Evolutionary conservation across 2,113 vertebrate species (phyloP), one percentile per base, ranked within the genome.

Genomic region (Sylvicapra grimmia): DNA sequence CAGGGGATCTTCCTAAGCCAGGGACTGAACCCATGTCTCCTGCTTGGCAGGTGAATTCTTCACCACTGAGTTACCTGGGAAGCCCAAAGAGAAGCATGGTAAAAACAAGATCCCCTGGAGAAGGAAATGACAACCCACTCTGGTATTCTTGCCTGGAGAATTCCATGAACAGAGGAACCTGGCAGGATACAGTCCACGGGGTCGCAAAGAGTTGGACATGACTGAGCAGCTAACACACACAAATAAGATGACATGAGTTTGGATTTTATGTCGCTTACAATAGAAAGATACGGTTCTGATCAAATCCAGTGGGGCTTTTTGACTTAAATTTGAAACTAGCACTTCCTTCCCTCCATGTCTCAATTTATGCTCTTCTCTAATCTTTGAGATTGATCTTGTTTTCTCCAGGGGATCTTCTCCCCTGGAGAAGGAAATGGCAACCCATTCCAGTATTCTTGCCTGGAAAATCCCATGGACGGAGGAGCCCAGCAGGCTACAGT

Each of bases 401-500:
- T 68, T n/a, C 63, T n/a, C 33, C 63, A 68, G 33, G 63, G 33
- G 31, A 68, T 68, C 16, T 9, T 68, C 63, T 68, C 33, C 16
- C 33, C 63, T n/a, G 18, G n/a, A 72, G 65, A 72, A 72, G 65
- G 65, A 21, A 72, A 36, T 36, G n/a, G 18, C 18, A 36, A 36
- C n/a, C 18, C 65, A 72, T n/a, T 36, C 18, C 2, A 0, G 19
- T 72, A 36, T 72, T 72, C 18, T 72, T 72, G n/a, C 9, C n/a
- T 72, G n/a, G 65, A 72, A 36, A 72, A 72, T 36, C 65, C 9
- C n/a, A 72, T 5, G 4, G 65, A 36, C 0, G 4, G 18, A 36
- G 18, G 9, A 72, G 4, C 65, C 65, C 0, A 0, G 19, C 4
- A 11, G 65, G 65, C 8, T 72, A 23, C n/a, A 36, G 65, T 72